Conservation (phyloP, 2,113 vertebrate species). For the Myiozetetes cayanensis region DNA sequence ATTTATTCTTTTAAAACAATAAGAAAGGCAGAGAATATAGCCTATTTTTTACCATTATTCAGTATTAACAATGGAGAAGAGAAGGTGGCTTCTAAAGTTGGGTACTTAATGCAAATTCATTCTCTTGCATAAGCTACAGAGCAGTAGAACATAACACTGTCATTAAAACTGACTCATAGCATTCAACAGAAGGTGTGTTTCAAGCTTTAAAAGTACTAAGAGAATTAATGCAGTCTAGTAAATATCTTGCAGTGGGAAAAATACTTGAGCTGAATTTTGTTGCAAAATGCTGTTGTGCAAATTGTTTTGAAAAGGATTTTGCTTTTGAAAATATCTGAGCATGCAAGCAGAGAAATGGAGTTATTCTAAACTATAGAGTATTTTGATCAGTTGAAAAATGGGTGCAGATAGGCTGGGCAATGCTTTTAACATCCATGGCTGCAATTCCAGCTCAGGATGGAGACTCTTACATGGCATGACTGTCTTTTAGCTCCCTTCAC, state of each 20-base stretch:
- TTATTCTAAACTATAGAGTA: neutral
- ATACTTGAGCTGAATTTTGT: neutral
- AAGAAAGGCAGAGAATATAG: neutral
- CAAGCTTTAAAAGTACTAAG: constrained; percentile 34
- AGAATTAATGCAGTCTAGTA: constrained; percentile 54
- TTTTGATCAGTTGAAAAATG: neutral
- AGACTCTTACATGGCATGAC: neutral
- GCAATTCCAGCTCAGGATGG: neutral
- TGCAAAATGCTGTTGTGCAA: neutral
- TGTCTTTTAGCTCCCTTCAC: neutral
- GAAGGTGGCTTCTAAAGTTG: constrained; percentile 65
- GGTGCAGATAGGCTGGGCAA: neutral
- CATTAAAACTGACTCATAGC: constrained; percentile 71
- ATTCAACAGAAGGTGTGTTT: constrained; percentile 68
- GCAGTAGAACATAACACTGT: constrained; percentile 58
- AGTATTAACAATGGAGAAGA: constrained; percentile 44
- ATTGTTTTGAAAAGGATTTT: neutral
- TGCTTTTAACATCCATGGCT: neutral
- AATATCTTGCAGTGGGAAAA: constrained; percentile 32
- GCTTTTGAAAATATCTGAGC: neutral
- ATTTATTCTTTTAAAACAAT: constrained; percentile 37
- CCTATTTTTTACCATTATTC: constrained; percentile 37
- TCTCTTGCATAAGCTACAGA: constrained; percentile 63
- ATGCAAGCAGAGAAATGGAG: neutral
- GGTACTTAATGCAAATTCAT: constrained; percentile 64